Base-by-base conservation (phyloP, 2,888 invertebrate genomes). In the Trachelus stipa region DNA sequence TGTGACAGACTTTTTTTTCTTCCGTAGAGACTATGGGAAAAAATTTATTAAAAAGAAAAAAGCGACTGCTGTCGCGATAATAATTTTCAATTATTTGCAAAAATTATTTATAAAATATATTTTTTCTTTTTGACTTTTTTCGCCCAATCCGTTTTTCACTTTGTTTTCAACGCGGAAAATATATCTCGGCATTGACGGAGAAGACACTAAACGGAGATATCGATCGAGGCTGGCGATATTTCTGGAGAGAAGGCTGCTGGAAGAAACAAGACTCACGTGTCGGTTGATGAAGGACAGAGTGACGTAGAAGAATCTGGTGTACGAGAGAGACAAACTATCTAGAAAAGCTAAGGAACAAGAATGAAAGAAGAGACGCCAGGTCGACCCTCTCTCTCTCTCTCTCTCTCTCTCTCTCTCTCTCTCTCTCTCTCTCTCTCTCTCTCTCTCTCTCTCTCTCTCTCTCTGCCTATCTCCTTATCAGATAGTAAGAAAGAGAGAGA, bases 1-100 rank as follows among this genome's bases (percentile, higher is more conserved):
- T 77, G 30, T n/a, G 68, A 23, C 35, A 15, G 73, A 76, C 23
- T 73, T 34, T 76, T 34, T 76, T n/a, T 68, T 56, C 74, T 40
- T 40, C 15, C 0, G 2, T 9, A 23, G 6, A 23, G 23, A 2
- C 9, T 0, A 23, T 23, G 35, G 3, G 35, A 40, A 23, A 40
- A 15, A 40, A 40, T 12, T 12, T 0, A 34, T 34, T 34, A 34
- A 40, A 23, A 15, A 9, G 6, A 56, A 56, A 56, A 23, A 15
- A 40, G 23, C 0, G 0, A 23, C 9, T 9, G 23, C 56, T 1
- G 15, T 9, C 9, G 2, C 56, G 6, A 15, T 56, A 6, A 56
- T 23, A 56, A 56, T 23, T 56, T 23, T 15, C 40, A 40, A 6
- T 15, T 40, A 6, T 35, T 35, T 35, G 12, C 35, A 12, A 35